Evolutionary conservation across 2,113 vertebrate species (phyloP), one percentile per base, ranked within the genome.

Genomic region (Equus przewalskii): DNA sequence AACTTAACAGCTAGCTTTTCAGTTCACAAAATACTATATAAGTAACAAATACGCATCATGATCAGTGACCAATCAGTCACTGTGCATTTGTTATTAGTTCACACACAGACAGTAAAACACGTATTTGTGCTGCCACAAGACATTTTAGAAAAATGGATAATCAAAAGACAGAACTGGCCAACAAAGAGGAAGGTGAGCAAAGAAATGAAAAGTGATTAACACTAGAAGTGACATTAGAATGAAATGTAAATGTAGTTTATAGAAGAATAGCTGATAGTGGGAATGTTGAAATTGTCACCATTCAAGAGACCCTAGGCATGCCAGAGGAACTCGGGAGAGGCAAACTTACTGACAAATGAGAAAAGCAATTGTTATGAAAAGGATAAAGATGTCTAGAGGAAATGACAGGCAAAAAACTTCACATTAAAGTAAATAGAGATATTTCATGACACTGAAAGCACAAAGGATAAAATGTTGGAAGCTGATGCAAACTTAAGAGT

Each of bases 111-210:
- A 80, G 46, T 14, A 69, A 72, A 78, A 41, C 58, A 44, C 11
- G 49, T 3, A 81, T 44, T 21, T 88, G 60, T 70, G 26, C 6
- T 67, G 7, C 3, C 49, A 90, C 9, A 6, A 7, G n/a, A 90
- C 14, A 65, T 81, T 95, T 94, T 70, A 94, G 6, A 90, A 82
- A 94, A 56, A 75, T 21, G 64, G 16, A 84, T n/a, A 90, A 62
- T 22, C 13, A 79, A 91, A 89, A 94, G 73, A 46, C 28, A 62
- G 28, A 92, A 91, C 8, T 91, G 54, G 30, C 21, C 33, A 79
- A 79, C 13, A 90, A 69, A 86, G 36, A 72, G 21, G n/a, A 92
- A 95, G 46, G 36, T n/a, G 2, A 36, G 19, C 12, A 62, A 16
- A 92, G 28, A 75, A 89, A 33, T 36, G 7, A 65, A 58, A 69